Percentiles rank a stretch among this genome's conserved stretches.
Evolutionary conservation across 2,113 vertebrate genomes (phyloP).

Genomic region (Equus quagga): DNA sequence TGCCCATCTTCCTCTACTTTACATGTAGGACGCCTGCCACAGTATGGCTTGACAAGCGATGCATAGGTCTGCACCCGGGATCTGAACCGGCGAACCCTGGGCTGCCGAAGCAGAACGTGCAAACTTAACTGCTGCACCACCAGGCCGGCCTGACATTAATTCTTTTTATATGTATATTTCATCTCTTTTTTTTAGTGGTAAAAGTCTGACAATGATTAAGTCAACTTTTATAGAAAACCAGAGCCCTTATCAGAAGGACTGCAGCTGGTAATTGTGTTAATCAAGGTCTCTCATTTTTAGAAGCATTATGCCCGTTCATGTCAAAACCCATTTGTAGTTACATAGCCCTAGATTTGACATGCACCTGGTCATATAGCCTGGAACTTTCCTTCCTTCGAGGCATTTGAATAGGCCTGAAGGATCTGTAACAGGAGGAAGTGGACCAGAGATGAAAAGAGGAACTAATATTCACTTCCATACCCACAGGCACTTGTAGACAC

Average conservation of each 20-base stretch:
- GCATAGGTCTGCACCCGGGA: too few species aligned
- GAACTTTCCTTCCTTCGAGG: neutral
- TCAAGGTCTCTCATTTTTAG: neutral
- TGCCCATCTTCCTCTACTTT: too few species aligned
- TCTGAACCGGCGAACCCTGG: too few species aligned
- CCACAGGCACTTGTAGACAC: neutral
- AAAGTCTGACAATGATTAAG: neutral
- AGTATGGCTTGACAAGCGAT: too few species aligned
- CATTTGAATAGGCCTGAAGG: neutral
- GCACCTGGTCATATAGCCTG: neutral
- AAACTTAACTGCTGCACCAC: too few species aligned
- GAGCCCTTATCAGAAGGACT: neutral
- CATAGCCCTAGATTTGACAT: neutral
- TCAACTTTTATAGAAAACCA: neutral
- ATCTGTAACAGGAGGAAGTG: neutral
- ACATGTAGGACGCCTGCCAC: too few species aligned
- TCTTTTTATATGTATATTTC: neutral
- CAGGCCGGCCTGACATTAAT: neutral
- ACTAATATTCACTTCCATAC: neutral
- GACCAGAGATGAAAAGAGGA: neutral
- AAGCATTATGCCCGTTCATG: neutral
- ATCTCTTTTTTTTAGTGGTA: neutral
- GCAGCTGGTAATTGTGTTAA: neutral
- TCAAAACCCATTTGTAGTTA: conserved; percentile 30
- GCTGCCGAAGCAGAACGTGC: too few species aligned